Base-by-base conservation (phyloP, 2,888 invertebrate genomes). In the Onchidella celtica region DNA sequence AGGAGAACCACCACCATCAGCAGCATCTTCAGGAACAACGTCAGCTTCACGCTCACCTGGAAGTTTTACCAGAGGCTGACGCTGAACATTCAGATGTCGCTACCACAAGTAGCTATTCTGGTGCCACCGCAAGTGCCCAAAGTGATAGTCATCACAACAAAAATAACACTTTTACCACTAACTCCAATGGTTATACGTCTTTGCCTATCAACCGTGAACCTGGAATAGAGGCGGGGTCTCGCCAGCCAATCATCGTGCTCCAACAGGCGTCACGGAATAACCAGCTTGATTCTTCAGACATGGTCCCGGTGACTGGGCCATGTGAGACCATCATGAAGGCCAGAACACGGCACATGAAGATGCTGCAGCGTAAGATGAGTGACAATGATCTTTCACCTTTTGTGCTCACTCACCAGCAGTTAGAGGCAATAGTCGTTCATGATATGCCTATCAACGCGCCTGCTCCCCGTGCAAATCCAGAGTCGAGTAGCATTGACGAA, bases 361-460 rank as follows among this genome's bases (percentile, higher is more conserved):
- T 87, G 11, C 70, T 88, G 17, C 85, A 87, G 69, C 79, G 88
- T 55, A 88, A 88, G 80, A 86, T 87, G 85, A 89, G 89, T 0
- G 88, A 88, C 68, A 86, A 90, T 69, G 88, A 89, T 70, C 83
- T 87, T 65, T 87, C 88, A 55, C 87, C 89, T 47, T 86, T 88
- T 79, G 87, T 85, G 63, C 55, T 88, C 36, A 86, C 88, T 63
- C 84, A 88, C 57, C 86, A 87, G 40, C 86, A 87, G 68, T 81
- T 89, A 72, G 89, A 89, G 80, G 88, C 89, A 29, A 90, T 90
- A 34, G 88, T 89, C 21, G 89, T 89, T 61, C 90, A 90, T 59
- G 89, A 87, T 21, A 85, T 88, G 2, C 90, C 89, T 0, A 69
- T 87, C n/a, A 34, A 40, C 29, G 79, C 72, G 1, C 63, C 79